These are phyloP conservation scores for Bilobella aurantiaca DNA, from an alignment of 1,140 invertebrate species.

Conservation along the genomic window DNA sequence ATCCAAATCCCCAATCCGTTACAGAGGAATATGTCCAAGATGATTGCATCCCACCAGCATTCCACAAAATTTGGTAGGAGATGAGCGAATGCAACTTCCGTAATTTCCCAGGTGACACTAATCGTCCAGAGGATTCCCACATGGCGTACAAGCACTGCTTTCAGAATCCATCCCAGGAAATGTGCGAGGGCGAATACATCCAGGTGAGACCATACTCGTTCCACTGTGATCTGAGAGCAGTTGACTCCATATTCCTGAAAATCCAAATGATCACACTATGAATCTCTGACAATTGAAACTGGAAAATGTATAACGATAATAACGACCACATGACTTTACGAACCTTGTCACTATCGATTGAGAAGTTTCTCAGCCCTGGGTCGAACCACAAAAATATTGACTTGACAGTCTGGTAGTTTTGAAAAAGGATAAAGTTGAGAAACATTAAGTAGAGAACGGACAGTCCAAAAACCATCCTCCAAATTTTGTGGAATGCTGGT, in stretches of 20 bases:
- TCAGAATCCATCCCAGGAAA: constrained; percentile 94
- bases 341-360: constrained; percentile 81
- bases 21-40: constrained; percentile 89
- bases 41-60: constrained; percentile 98
- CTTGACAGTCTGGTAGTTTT: constrained; percentile 84
- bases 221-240: constrained; percentile 80
- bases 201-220: constrained; percentile 79
- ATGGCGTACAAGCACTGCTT: constrained; percentile 90
- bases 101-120: constrained; percentile 80
- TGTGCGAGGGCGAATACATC: constrained; percentile 97
- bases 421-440: constrained; percentile 78
- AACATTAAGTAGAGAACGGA: constrained; percentile 87
- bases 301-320: too few species aligned
- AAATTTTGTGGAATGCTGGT: constrained; percentile 97
- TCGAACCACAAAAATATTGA: constrained; percentile 86
- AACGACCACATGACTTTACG: not conserved
- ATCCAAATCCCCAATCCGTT: constrained; percentile 96
- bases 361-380: constrained; percentile 70
- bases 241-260: constrained; percentile 92
- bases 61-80: constrained; percentile 93
- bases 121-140: constrained; percentile 96
- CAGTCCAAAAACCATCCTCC: constrained; percentile 77
- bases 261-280: constrained; percentile 13
- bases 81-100: constrained; percentile 77
- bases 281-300: too few species aligned